Evolutionary conservation across 2,888 invertebrate genomes (phyloP).

Genomic region (Caenorhabditis sp.): DNA sequence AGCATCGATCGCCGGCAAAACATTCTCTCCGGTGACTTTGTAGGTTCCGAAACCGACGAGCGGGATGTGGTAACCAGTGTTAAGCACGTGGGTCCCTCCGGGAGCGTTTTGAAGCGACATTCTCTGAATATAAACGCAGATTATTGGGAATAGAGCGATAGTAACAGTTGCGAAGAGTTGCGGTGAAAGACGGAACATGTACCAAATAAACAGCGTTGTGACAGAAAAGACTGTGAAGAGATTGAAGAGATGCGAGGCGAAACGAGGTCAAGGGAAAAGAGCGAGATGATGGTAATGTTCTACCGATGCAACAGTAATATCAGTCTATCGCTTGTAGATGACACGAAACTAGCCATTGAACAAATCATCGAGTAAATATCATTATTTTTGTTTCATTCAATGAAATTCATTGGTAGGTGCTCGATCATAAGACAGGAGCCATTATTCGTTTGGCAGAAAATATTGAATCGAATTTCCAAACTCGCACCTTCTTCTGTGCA

Average conservation of each 20-base stretch:
- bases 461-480: too few relatives aligned
- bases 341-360: neutral
- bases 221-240: neutral
- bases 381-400: neutral
- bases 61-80: slow-evolving; percentile 79
- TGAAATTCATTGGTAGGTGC: too few relatives aligned
- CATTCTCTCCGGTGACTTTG: slow-evolving; percentile 72
- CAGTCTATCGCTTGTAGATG: neutral
- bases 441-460: too few relatives aligned
- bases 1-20: slow-evolving; percentile 80
- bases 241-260: neutral
- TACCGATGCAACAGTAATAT: neutral
- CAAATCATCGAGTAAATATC: neutral
- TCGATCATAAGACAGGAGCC: too few relatives aligned
- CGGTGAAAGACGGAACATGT: neutral
- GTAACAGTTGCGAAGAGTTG: neutral
- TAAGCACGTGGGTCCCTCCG: slow-evolving; percentile 70
- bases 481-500: too few relatives aligned
- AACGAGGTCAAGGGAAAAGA: slow-evolving; percentile 4
- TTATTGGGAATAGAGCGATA: neutral
- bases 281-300: neutral
- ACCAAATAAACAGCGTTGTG: neutral
- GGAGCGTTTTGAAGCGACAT: slow-evolving; percentile 16
- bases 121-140: slow-evolving; percentile 26
- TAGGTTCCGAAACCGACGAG: slow-evolving; percentile 82